phyloP scores from a whole-genome alignment of 2,113 vertebrate species.

The Pleuronectes platessa region DNA sequence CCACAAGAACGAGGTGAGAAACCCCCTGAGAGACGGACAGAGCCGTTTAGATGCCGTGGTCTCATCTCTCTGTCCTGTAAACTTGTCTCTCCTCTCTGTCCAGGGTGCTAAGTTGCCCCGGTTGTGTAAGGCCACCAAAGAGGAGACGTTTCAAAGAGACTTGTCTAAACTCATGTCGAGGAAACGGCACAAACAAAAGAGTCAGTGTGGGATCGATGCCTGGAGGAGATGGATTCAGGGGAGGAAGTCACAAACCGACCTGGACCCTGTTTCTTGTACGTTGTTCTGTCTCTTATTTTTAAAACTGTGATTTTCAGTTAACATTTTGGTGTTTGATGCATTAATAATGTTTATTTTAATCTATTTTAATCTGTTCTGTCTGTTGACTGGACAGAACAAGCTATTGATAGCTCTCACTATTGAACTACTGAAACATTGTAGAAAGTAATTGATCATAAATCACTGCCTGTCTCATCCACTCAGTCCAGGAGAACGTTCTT shows the following conservation, averaged over 20 bases:
- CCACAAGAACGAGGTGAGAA: constrained; percentile 84
- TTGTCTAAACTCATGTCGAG: fast-evolving
- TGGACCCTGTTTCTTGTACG: constrained; percentile 81
- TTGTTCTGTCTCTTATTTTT: neutral
- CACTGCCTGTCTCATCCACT: no score
- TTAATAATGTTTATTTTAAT: no score
- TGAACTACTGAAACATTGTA: no score
- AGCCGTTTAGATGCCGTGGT: fast-evolving
- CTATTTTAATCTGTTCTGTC: no score
- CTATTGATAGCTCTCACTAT: no score
- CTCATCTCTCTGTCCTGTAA: neutral
- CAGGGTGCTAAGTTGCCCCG: constrained; percentile 31
- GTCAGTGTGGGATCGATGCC: constrained; percentile 88
- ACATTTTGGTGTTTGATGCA: no score
- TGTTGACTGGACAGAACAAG: no score
- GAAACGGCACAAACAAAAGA: constrained; percentile 78
- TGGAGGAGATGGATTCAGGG: constrained; percentile 94
- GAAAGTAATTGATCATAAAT: no score
- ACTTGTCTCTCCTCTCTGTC: neutral
- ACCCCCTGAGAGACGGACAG: neutral
- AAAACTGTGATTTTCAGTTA: neutral
- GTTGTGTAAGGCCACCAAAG: neutral
- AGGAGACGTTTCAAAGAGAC: neutral
- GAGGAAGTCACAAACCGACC: constrained; percentile 86
- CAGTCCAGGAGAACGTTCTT: constrained; percentile 88